Percentiles rank a stretch among this genome's conserved stretches.
phyloP scores from a whole-genome alignment of 2,888 invertebrate species.

The Ashinkailepas kermadecensis region DNA sequence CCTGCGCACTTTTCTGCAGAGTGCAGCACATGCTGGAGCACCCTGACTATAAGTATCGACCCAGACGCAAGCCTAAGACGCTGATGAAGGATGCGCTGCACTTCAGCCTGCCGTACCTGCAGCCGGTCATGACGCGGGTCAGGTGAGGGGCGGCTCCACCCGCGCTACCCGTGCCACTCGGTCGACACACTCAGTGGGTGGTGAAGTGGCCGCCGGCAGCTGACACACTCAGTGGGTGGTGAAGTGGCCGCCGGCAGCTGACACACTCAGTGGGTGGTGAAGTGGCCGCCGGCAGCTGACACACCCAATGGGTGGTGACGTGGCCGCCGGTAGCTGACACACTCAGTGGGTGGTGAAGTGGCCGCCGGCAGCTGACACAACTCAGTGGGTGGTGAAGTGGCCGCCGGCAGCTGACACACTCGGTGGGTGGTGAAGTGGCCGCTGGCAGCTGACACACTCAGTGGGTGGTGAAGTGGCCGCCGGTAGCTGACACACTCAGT shows the following conservation, averaged over 20 bases:
- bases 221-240: no score
- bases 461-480: background rate
- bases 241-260: no score
- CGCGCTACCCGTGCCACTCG: no score
- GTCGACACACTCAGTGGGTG: no score
- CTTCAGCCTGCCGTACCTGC: conserved; percentile 72
- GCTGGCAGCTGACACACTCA: no score
- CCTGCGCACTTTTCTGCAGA: conserved; percentile 41
- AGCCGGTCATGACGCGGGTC: background rate
- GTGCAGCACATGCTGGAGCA: conserved; percentile 83
- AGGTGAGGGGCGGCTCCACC: background rate
- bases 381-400: no score
- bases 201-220: conserved; percentile 23
- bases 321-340: conserved; percentile 18
- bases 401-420: conserved; percentile 19
- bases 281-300: conserved; percentile 22
- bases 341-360: no score
- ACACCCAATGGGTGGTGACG: no score
- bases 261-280: no score
- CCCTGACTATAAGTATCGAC: conserved; percentile 82
- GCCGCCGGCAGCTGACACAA: conserved; percentile 22
- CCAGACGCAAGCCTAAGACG: conserved; percentile 49
- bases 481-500: conserved; percentile 6
- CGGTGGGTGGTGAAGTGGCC: no score
- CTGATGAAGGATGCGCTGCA: conserved; percentile 66